These are phyloP conservation scores for Conchocele bisecta DNA, from an alignment of 2,888 invertebrate species.

Conservation along the genomic window DNA sequence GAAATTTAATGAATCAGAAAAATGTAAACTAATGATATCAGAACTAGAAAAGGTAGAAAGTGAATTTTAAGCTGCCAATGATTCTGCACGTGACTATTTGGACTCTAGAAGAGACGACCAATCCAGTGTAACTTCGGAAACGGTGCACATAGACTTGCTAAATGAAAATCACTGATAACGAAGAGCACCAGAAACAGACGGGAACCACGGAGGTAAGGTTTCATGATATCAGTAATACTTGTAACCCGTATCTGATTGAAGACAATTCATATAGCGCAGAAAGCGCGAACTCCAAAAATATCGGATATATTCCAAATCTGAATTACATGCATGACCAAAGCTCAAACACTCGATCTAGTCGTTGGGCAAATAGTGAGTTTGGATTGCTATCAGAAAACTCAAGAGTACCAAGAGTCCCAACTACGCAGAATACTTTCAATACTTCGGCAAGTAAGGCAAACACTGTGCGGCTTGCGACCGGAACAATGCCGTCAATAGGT, in stretches of 20 bases:
- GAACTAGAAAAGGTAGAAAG: constrained; percentile 4
- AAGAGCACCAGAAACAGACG: background rate
- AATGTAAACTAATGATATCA: background rate
- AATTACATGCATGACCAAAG: too few relatives aligned
- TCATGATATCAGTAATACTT: too few relatives aligned
- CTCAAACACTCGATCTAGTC: too few relatives aligned
- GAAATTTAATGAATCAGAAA: background rate
- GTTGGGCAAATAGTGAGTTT: too few relatives aligned
- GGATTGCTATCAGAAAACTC: too few relatives aligned
- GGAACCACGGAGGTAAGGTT: background rate
- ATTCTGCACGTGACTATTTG: constrained; percentile 1
- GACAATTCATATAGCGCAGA: background rate
- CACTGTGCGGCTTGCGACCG: background rate
- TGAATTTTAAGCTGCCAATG: constrained; percentile 5
- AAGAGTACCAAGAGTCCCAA: too few relatives aligned
- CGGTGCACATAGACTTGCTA: background rate
- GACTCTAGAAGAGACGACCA: background rate
- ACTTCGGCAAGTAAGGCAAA: background rate
- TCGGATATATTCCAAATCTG: too few relatives aligned
- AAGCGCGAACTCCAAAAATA: too few relatives aligned
- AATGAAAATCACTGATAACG: constrained; percentile 1
- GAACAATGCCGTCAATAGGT: background rate
- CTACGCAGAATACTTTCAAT: background rate
- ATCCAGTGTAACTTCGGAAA: constrained; percentile 1
- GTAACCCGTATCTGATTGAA: too few relatives aligned